Conservation (phyloP, 2,113 vertebrate genomes). For the Actenoides lindsayi region DNA sequence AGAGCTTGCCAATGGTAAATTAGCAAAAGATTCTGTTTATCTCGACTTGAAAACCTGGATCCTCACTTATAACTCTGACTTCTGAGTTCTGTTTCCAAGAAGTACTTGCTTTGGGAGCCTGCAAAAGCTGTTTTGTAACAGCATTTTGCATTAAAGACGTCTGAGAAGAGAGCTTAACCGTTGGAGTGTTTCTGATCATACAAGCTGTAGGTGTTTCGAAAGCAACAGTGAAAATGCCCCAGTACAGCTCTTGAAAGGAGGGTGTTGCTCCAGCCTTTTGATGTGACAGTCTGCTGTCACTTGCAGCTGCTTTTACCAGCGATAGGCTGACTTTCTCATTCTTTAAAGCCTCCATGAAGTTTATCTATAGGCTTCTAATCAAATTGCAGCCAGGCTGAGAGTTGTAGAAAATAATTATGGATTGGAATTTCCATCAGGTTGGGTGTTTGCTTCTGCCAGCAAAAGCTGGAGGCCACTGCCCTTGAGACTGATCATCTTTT, state of each 20-base stretch:
- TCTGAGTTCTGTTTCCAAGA: neutral
- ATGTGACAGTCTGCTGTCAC: slow-evolving; percentile 11
- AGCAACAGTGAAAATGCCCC: slow-evolving; percentile 6
- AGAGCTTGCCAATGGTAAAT: slow-evolving; percentile 37
- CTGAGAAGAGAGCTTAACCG: slow-evolving; percentile 6
- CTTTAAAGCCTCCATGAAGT: neutral
- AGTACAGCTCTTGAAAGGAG: neutral
- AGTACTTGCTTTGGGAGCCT: slow-evolving; percentile 19
- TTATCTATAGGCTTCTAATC: neutral
- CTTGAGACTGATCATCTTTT: too few species aligned
- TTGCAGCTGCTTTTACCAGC: neutral
- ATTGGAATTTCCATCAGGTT: neutral
- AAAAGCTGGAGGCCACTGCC: neutral
- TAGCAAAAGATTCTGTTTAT: slow-evolving; percentile 42
- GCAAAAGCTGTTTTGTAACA: slow-evolving; percentile 38
- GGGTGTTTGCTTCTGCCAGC: neutral
- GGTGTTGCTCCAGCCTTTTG: neutral
- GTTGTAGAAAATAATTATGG: neutral
- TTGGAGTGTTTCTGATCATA: neutral
- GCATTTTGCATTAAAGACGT: slow-evolving; percentile 7
- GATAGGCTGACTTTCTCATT: neutral
- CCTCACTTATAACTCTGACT: neutral
- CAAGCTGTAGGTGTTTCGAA: slow-evolving; percentile 13
- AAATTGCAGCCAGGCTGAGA: neutral
- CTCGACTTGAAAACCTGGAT: slow-evolving; percentile 1